Evolutionary conservation across 2,113 vertebrate genomes (phyloP).

Genomic region (Ammospiza nelsoni): DNA sequence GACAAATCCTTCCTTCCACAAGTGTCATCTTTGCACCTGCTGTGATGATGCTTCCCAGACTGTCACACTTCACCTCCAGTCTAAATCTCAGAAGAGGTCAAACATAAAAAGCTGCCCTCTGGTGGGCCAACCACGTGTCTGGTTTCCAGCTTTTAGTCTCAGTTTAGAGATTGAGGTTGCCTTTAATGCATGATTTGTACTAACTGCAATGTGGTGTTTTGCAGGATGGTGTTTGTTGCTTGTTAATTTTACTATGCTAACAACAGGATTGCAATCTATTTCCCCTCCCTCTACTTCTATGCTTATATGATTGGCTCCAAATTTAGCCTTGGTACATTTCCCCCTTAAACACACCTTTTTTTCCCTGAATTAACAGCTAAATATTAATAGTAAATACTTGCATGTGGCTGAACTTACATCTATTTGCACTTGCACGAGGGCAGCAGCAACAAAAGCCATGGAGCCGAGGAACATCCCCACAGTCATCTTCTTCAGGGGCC

Average conservation of each 20-base stretch:
- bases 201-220: background rate
- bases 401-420: constrained; percentile 83
- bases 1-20: background rate
- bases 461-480: constrained; percentile 93
- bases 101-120: background rate
- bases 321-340: background rate
- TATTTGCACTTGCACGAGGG: constrained; percentile 87
- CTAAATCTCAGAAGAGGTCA: background rate
- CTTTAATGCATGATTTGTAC: background rate
- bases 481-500: constrained; percentile 91
- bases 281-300: background rate
- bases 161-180: background rate
- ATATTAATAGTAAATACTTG: background rate
- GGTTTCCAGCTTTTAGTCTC: background rate
- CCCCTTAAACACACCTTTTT: background rate
- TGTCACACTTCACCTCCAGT: background rate
- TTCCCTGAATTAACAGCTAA: background rate
- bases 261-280: background rate
- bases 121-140: background rate
- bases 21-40: background rate
- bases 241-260: background rate
- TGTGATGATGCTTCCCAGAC: background rate
- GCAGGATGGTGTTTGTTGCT: background rate
- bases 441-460: constrained; percentile 90
- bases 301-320: background rate